Evolutionary conservation across 2,888 invertebrate genomes (phyloP).

Genomic region (Cinara cedri): DNA sequence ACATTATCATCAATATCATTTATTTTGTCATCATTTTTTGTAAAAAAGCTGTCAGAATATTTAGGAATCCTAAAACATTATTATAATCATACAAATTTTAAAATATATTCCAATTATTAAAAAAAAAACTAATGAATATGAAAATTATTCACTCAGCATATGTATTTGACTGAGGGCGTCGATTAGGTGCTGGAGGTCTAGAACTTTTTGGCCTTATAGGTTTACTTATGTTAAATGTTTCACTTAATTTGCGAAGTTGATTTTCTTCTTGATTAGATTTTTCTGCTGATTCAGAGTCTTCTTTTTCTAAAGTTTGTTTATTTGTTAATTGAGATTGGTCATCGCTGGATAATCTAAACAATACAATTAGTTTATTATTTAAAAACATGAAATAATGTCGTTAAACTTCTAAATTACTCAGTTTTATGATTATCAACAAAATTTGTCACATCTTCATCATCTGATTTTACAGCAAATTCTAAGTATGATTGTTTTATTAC

Average conservation of each 20-base stretch:
- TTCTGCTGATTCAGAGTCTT: constrained; percentile 10
- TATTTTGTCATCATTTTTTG: constrained; percentile 36
- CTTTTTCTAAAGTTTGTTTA: constrained; percentile 10
- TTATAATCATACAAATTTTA: neutral
- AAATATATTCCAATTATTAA: neutral
- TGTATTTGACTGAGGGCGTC: constrained; percentile 32
- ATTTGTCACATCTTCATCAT: constrained; percentile 2
- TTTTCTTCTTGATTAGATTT: constrained; percentile 34
- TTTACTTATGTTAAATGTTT: constrained; percentile 24
- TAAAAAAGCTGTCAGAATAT: constrained; percentile 46
- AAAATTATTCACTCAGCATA: constrained; percentile 23
- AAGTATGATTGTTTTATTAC: neutral
- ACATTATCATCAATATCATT: constrained; percentile 50
- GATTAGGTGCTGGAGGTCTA: constrained; percentile 49
- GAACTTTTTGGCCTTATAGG: constrained; percentile 46
- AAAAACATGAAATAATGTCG: neutral
- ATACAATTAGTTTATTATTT: neutral
- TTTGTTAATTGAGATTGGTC: neutral
- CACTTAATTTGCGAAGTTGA: constrained; percentile 48
- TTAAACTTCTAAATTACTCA: constrained; percentile 23
- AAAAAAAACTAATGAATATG: neutral
- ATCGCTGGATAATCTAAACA: constrained; percentile 21
- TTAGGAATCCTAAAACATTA: constrained; percentile 38
- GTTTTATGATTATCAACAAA: neutral
- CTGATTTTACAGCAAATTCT: neutral